Base-by-base conservation (phyloP, 2,113 vertebrate genomes). In the Onychostoma macrolepis region DNA sequence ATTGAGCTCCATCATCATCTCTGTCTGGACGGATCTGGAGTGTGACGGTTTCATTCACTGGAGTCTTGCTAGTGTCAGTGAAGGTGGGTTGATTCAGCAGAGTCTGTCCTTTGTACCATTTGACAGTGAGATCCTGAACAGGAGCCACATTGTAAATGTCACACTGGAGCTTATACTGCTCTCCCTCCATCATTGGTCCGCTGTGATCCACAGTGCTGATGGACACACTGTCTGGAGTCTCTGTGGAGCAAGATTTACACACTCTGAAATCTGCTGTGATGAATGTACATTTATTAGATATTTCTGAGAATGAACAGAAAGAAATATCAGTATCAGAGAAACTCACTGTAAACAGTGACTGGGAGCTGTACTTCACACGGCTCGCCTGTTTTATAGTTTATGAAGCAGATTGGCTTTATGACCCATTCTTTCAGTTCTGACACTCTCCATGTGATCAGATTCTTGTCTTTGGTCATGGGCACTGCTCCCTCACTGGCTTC, bases 381-480 rank as follows among this genome's bases (percentile, higher is more conserved):
- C 0, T 1, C 3, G 0, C 3, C 3, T 45, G 0, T 0, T 3
- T 45, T 45, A 1, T 2, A 45, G 33, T 45, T 48, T 48, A 48
- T 48, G 45, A 4, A 48, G 45, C 45, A 48, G 12, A 4, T 1
- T 48, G 45, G 45, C 0, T 48, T 1, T 13, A 48, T 48, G 12
- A 13, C 45, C 45, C 45, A 48, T 13, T 48, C 45, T 48, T 11
- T 48, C 12, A 48, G 45, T 13, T 48, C 3, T 48, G 45, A 48
- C 45, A 48, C 45, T 48, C 45, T 48, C 45, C 45, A 48, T 48
- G 45, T 48, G 45, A 48, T 48, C 45, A 48, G 45, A 48, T 13
- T 48, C 45, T 48, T 12, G 26, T 5, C 4, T 0, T 0, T 0
- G 0, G 0, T 1, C 17, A 0, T 0, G 0, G 4, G 30, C 1